These are phyloP conservation scores for Apis mellifera DNA, from an alignment of 1,140 invertebrate genomes.

Conservation along the genomic window DNA sequence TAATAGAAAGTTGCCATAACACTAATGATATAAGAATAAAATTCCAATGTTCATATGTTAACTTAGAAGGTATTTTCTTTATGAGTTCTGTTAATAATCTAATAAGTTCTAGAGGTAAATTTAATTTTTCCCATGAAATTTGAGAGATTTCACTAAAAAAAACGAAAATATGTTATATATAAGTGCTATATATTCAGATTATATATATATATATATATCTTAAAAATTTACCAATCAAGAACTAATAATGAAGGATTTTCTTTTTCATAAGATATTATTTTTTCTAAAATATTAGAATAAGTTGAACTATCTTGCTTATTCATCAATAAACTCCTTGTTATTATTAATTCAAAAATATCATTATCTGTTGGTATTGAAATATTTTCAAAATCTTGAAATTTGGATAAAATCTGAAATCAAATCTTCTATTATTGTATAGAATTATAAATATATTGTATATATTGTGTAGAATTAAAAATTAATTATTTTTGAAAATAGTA, in stretches of 20 bases:
- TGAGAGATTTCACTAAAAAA: constrained; percentile 72
- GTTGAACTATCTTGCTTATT: constrained; percentile 16
- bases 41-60: constrained; percentile 84
- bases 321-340: constrained; percentile 50
- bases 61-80: constrained; percentile 72
- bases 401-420: constrained; percentile 38
- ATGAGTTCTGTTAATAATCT: constrained; percentile 73
- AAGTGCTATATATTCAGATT: constrained; percentile 5
- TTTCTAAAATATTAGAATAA: constrained; percentile 50
- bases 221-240: constrained; percentile 63
- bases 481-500: background rate
- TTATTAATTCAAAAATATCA: constrained; percentile 56
- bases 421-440: background rate
- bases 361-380: constrained; percentile 12
- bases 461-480: background rate
- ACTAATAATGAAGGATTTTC: constrained; percentile 62
- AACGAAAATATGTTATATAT: constrained; percentile 15
- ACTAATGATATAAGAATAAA: constrained; percentile 84
- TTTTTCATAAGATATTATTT: constrained; percentile 63
- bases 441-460: no score
- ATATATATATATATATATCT: background rate
- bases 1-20: constrained; percentile 83
- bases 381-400: constrained; percentile 48
- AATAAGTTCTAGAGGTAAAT: constrained; percentile 75
- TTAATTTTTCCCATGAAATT: constrained; percentile 73